Conservation (phyloP, 2,797 vertebrate genomes). For the Dicrostonyx torquatus region DNA sequence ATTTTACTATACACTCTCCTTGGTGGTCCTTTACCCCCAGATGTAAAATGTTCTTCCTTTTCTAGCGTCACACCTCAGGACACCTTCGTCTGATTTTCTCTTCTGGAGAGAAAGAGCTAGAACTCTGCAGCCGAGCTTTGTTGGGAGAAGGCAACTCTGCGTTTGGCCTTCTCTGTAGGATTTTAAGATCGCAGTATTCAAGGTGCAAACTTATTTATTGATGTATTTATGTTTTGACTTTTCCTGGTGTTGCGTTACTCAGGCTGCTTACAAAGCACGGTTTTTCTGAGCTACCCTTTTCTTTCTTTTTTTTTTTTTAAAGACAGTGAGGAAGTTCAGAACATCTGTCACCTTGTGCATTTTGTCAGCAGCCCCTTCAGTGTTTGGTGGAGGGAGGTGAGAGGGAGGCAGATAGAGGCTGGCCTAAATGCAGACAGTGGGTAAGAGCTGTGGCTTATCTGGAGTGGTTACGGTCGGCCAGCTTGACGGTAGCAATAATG, state of each 20-base stretch:
- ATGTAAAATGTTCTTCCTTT: background rate
- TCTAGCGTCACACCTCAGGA: background rate
- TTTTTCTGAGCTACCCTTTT: slow-evolving; percentile 17
- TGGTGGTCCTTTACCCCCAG: background rate
- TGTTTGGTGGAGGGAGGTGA: background rate
- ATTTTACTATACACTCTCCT: background rate
- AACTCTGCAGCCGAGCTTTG: background rate
- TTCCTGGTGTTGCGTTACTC: background rate
- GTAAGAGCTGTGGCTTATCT: background rate
- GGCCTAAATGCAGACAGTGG: background rate
- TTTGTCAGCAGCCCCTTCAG: background rate
- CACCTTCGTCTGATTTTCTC: background rate
- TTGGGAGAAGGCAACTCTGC: background rate
- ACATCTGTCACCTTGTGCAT: background rate
- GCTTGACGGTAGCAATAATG: background rate
- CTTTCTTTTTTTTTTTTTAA: background rate
- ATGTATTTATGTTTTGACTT: background rate
- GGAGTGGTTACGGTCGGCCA: background rate
- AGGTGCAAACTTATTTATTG: background rate
- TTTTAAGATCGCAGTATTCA: background rate
- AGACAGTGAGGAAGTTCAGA: background rate
- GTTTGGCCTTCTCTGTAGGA: background rate
- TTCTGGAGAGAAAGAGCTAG: background rate
- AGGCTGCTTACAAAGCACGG: background rate
- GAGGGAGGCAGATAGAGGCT: background rate